Evolutionary conservation across 2,113 vertebrate species (phyloP).

Genomic region (Myotis brandtii): DNA sequence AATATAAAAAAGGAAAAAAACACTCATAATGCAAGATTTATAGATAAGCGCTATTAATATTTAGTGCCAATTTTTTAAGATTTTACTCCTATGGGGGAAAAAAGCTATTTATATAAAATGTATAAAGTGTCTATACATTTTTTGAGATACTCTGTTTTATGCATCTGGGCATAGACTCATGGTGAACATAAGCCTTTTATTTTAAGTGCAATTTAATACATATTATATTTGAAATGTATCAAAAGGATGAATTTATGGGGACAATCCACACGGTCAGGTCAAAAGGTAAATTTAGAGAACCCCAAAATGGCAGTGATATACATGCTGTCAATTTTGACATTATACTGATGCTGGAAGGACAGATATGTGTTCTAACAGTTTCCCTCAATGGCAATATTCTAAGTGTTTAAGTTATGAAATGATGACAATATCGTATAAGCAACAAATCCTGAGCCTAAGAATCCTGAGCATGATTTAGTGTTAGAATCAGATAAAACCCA

Average conservation of each 20-base stretch:
- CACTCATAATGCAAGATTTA: neutral
- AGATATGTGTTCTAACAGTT: neutral
- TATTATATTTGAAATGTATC: neutral
- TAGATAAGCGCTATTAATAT: neutral
- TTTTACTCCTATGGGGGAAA: neutral
- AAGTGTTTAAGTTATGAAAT: constrained; percentile 3
- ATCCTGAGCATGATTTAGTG: neutral
- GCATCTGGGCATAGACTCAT: neutral
- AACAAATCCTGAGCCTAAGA: neutral
- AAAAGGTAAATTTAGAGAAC: neutral
- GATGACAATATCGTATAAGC: neutral
- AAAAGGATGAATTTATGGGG: neutral
- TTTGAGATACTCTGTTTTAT: neutral
- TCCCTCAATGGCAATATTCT: neutral
- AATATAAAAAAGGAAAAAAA: neutral
- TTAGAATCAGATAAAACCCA: constrained; percentile 31
- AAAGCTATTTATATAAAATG: neutral
- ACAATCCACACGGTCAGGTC: neutral
- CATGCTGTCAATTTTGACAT: neutral
- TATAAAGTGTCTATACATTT: too few relatives aligned
- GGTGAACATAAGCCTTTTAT: neutral
- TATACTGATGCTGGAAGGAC: neutral
- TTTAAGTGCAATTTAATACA: constrained; percentile 19
- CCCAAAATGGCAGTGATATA: neutral
- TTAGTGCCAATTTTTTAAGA: neutral